Percentiles rank a stretch among this genome's conserved stretches.
These are phyloP conservation scores for Diorhabda sublineata DNA, from an alignment of 1,140 invertebrate genomes.

Conservation along the genomic window DNA sequence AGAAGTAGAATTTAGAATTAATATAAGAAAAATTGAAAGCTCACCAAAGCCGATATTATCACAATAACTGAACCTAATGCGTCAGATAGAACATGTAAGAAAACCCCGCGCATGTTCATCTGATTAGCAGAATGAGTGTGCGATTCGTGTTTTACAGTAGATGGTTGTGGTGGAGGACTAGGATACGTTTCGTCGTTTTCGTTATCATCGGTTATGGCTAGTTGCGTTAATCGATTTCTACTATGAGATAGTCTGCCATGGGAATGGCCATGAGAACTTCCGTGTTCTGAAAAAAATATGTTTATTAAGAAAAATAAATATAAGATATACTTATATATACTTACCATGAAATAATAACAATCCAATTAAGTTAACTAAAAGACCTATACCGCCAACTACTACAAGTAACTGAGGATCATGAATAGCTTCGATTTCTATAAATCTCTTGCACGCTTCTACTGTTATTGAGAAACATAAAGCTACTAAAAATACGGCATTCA, in stretches of 20 bases:
- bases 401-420: slow-evolving; percentile 73
- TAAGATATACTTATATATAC: slow-evolving; percentile 29
- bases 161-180: slow-evolving; percentile 44
- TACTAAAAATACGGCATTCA: slow-evolving; percentile 90
- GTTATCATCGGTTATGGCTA: slow-evolving; percentile 70
- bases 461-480: slow-evolving; percentile 90
- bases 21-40: slow-evolving; percentile 4
- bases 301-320: too few relatives aligned
- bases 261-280: slow-evolving; percentile 64
- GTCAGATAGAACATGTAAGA: slow-evolving; percentile 95
- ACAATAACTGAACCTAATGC: slow-evolving; percentile 96
- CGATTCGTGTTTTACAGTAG: slow-evolving; percentile 36
- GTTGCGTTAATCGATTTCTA: slow-evolving; percentile 57
- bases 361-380: slow-evolving; percentile 80
- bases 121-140: slow-evolving; percentile 65
- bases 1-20: neutral
- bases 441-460: slow-evolving; percentile 84
- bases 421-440: slow-evolving; percentile 80
- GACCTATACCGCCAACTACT: slow-evolving; percentile 71
- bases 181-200: slow-evolving; percentile 74
- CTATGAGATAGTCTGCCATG: slow-evolving; percentile 64
- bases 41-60: slow-evolving; percentile 80
- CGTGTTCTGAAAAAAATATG: slow-evolving; percentile 62
- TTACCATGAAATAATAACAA: slow-evolving; percentile 79
- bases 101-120: slow-evolving; percentile 97